These are phyloP conservation scores for Myopa tessellatipennis DNA, from an alignment of 2,888 invertebrate genomes.

Conservation along the genomic window DNA sequence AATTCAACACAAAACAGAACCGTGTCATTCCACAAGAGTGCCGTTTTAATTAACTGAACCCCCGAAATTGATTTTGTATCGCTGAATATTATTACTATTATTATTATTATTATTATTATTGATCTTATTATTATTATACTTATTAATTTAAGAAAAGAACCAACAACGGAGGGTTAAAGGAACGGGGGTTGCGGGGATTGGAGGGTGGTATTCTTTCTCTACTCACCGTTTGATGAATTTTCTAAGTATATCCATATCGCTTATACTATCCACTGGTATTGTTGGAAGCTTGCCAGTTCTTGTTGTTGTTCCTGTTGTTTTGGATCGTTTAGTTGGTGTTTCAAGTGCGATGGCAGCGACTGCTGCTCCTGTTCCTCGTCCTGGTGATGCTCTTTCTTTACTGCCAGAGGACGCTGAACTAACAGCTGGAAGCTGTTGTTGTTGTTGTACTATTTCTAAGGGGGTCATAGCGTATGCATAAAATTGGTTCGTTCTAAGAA, in stretches of 20 bases:
- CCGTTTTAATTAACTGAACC: too few species aligned
- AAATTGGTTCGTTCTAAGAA: constrained; percentile 65
- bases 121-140: too few species aligned
- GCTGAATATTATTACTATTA: too few species aligned
- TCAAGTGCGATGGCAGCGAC: constrained; percentile 25
- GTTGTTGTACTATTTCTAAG: constrained; percentile 62
- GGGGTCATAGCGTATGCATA: constrained; percentile 68
- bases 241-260: constrained; percentile 78
- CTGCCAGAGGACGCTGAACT: constrained; percentile 25
- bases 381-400: constrained; percentile 1
- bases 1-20: too few species aligned
- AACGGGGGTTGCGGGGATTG: too few species aligned
- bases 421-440: constrained; percentile 40
- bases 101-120: too few species aligned
- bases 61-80: too few species aligned
- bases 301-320: constrained; percentile 40
- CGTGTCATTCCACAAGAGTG: too few species aligned
- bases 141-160: too few species aligned
- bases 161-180: too few species aligned
- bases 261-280: constrained; percentile 67
- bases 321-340: constrained; percentile 12
- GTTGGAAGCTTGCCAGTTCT: constrained; percentile 64
- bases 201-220: too few species aligned
- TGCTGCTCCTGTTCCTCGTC: background rate
- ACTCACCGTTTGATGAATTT: constrained; percentile 82